Evolutionary conservation across 1,140 invertebrate species (phyloP).

Genomic region (Drosophila quadrilineata): DNA sequence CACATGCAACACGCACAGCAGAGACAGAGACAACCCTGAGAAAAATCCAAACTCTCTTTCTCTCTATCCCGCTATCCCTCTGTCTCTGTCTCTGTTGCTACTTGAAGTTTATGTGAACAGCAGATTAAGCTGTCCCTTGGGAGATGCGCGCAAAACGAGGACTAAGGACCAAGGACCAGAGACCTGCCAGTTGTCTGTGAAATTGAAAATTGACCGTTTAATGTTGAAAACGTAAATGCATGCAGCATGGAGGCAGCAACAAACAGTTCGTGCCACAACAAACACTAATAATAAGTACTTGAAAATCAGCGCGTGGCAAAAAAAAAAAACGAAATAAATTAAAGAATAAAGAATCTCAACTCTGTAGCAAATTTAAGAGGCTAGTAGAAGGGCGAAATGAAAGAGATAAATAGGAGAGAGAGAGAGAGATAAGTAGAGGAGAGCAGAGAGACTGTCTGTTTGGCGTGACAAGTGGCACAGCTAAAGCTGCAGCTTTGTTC

Average conservation of each 20-base stretch:
- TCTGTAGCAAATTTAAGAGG: neutral
- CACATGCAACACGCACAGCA: conserved; percentile 48
- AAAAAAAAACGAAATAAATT: no score
- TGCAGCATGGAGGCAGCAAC: neutral
- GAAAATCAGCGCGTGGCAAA: conserved; percentile 47
- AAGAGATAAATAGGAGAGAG: no score
- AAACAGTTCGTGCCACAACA: conserved; percentile 57
- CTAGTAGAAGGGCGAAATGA: no score
- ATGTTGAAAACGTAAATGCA: conserved; percentile 35
- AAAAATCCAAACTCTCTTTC: no score
- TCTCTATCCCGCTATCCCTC: no score
- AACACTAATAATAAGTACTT: conserved; percentile 74
- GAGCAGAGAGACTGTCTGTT: neutral
- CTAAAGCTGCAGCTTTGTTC: neutral
- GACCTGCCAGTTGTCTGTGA: conserved; percentile 65
- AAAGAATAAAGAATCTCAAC: no score
- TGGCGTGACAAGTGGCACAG: conserved; percentile 52
- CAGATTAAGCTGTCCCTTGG: conserved; percentile 77
- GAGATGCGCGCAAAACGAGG: conserved; percentile 21
- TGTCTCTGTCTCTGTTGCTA: no score
- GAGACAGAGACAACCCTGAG: neutral
- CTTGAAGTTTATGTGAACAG: conserved; percentile 71
- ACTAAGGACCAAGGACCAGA: no score
- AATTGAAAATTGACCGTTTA: conserved; percentile 81
- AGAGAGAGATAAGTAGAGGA: neutral